Evolutionary conservation across 2,113 vertebrate genomes (phyloP).

Genomic region (Melanotaenia duboulayi): DNA sequence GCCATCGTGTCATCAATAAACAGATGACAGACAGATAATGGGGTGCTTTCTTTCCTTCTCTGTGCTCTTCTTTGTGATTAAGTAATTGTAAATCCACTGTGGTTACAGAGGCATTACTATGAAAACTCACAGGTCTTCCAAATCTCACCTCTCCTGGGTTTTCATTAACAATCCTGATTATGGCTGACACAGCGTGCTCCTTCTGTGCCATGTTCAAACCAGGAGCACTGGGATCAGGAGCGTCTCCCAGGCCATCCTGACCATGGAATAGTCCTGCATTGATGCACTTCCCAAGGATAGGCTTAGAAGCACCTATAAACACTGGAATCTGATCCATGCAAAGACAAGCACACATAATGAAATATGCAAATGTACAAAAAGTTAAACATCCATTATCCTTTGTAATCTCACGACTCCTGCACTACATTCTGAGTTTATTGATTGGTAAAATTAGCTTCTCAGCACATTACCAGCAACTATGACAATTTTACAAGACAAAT

Average conservation of each 20-base stretch:
- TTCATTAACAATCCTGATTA: constrained; percentile 79
- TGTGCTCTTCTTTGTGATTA: no score
- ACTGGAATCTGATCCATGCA: constrained; percentile 78
- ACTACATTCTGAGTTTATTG: no score
- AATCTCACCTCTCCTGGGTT: constrained; percentile 79
- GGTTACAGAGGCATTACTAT: no score
- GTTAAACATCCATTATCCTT: no score
- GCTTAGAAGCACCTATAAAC: constrained; percentile 73
- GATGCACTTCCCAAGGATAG: constrained; percentile 67
- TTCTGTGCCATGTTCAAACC: constrained; percentile 74
- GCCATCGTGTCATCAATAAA: no score
- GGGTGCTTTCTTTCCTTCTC: no score
- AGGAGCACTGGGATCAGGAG: constrained; percentile 78
- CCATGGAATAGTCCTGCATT: constrained; percentile 76
- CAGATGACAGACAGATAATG: no score
- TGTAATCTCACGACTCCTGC: no score
- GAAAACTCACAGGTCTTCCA: background rate
- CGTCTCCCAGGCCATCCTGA: constrained; percentile 81
- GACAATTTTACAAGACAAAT: no score
- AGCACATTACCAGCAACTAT: no score
- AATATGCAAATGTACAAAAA: background rate
- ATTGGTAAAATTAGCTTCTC: no score
- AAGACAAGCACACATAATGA: background rate
- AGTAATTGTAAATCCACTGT: background rate
- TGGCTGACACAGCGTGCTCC: constrained; percentile 78